Evolutionary conservation across 2,113 vertebrate genomes (phyloP), one percentile per base, ranked within the genome.

Genomic region (Aegypius monachus): DNA sequence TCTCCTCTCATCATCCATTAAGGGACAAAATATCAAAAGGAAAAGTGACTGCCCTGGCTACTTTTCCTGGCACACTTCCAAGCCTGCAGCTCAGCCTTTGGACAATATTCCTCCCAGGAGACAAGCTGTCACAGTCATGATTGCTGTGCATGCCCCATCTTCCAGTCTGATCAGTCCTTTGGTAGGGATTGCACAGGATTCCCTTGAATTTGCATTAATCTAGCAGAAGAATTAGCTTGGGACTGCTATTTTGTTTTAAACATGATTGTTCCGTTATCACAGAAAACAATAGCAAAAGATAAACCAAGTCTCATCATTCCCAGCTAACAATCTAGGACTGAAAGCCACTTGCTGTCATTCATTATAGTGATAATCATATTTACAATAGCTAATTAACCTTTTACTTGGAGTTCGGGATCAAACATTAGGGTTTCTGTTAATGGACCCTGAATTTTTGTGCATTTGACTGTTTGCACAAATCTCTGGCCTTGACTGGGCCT

Each of bases 1-100:
- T 53, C 38, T 91, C 80, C 83, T 94, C 96, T 97, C 95, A 97
- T 59, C 92, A 93, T 78, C 43, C 82, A 79, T 81, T 92, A 92
- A 72, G 31, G 40, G n/a, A 84, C 42, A 78, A 95, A 96, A 88
- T 56, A 81, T n/a, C 83, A 45, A 81, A 89, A 94, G 68, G 83
- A 95, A 86, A 94, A 91, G 80, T 34, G 61, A 92, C 83, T 84
- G 88, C 80, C 56, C 77, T 91, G 70, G 88, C 86, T 95, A 89
- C 88, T 87, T 95, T 75, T 87, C 75, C 92, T 94, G 77, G 94
- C 83, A 81, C 8, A 9, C 34, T 81, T 79, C 83, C 94, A 95
- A 72, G 68, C 47, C 61, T 75, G 61, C 61, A 91, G 88, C 83
- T 95, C 63, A 74, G 82, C 55, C 82, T 81, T 71, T 78, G 73